Base-by-base conservation (phyloP, 2,113 vertebrate genomes). In the Nicator chloris region DNA sequence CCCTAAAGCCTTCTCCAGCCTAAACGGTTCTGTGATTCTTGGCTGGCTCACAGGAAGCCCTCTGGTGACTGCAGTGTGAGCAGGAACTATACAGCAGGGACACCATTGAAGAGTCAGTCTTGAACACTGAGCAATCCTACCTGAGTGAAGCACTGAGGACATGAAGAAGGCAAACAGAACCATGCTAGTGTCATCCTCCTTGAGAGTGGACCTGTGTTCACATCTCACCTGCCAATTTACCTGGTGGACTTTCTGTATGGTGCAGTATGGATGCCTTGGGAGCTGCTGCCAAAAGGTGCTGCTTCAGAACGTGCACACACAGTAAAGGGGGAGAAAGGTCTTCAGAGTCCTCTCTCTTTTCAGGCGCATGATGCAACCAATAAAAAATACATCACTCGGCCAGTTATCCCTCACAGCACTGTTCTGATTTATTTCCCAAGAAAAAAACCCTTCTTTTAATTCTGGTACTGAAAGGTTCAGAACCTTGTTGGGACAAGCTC, bases 11-110 rank as follows among this genome's bases (percentile, higher is more conserved):
- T 66, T 81, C 81, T 59, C 33, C 77, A 51, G 0, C 8, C 9
- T 76, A 31, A 53, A 53, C 0, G 0, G 6, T 61, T 76, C 40
- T 35, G n/a, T 54, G n/a, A 10, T 31, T 53, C 45, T 40, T 2
- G 49, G 50, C 19, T 64, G 45, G 77, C n/a, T 68, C 59, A 47
- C 0, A 3, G 18, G 51, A 82, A 65, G 14, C 37, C 6, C 35
- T 14, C 10, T 24, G n/a, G 22, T 6, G 6, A 45, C 65, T 42
- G 33, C 56, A 50, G 13, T 4, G 49, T 31, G 35, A 61, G 35
- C 31, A 60, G 40, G 45, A 70, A 63, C 14, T 10, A 19, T 4
- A 2, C 24, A 73, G 33, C 31, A 61, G 9, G 6, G 21, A 4
- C 13, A 63, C 13, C 27, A 42, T 0, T 7, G 7, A 42, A 54